Evolutionary conservation across 2,113 vertebrate species (phyloP).

Genomic region (Camelus dromedarius): DNA sequence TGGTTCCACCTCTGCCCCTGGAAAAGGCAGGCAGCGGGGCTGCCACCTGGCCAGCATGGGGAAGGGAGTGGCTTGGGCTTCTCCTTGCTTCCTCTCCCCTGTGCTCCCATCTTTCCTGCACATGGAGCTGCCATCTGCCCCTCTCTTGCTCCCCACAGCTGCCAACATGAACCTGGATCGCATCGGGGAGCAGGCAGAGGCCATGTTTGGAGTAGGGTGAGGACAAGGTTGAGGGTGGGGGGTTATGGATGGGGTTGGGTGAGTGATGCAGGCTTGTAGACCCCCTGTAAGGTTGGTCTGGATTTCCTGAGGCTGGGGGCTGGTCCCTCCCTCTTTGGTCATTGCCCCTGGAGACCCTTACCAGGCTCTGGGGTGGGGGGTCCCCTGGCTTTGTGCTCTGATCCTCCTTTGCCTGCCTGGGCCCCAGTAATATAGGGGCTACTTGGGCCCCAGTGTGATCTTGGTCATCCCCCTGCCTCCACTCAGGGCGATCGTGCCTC

Average conservation of each 20-base stretch:
- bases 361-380: neutral
- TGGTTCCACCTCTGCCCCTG: neutral
- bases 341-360: neutral
- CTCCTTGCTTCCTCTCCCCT: neutral
- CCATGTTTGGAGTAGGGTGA: slow-evolving; percentile 98
- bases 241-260: neutral
- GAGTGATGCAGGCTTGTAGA: neutral
- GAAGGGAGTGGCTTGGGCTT: too few species aligned
- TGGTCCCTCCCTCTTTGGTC: neutral
- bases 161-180: slow-evolving; percentile 95
- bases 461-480: neutral
- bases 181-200: slow-evolving; percentile 97
- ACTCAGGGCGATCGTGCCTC: neutral
- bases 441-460: neutral
- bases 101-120: neutral
- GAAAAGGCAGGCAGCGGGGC: neutral
- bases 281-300: neutral
- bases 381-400: neutral
- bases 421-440: neutral
- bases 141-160: slow-evolving; percentile 77
- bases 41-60: too few species aligned
- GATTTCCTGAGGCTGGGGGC: neutral
- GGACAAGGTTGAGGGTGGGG: slow-evolving; percentile 52
- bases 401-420: neutral
- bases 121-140: too few species aligned